Evolutionary conservation across 1,140 invertebrate species (phyloP), one percentile per base, ranked within the genome.

Genomic region (Alviniconcha marisindica): DNA sequence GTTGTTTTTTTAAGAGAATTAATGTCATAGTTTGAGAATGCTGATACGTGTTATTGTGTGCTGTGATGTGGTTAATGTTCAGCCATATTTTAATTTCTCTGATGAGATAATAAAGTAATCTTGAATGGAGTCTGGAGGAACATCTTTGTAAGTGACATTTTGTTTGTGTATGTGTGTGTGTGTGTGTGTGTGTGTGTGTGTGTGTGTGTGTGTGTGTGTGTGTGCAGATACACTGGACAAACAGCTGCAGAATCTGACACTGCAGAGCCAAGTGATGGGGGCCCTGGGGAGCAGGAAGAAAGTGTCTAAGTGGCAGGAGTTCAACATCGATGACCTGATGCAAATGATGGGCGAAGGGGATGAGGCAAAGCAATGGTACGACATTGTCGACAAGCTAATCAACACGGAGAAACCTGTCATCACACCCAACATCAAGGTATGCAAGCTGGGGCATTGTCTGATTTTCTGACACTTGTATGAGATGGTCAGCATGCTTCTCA

Each of bases 361-460:
- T 38, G 4, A 73, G 5, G 28, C 31, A 24, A 18, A 18, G 38
- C 38, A 81, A 12, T 84, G 78, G 82, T 77, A 38, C 33, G 79
- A 86, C 28, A 24, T 63, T 10, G 48, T 83, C 18, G 82, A 84
- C 77, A 48, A 48, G 44, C 44, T 86, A 7, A 38, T 66, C 48
- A 51, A 21, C 38, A 56, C 74, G n/a, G 42, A 73, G 14, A 42
- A 36, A 31, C 79, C 83, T 60, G 82, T 81, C 24, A 28, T 84
- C 21, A 73, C 48, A 24, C 78, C 85, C n/a, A 78, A 81, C 44
- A 81, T 36, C 74, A 81, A 86, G 85, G 85, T 86, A 51, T n/a
- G 28, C 2, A 18, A 42, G 38, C 36, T 12, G 31, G n/a, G 44
- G 18, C 18, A 4, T 18, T 24, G 18, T 44, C 21, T n/a, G 14